phyloP scores from a whole-genome alignment of 2,888 invertebrate species.

The Drosophila anomelani region DNA sequence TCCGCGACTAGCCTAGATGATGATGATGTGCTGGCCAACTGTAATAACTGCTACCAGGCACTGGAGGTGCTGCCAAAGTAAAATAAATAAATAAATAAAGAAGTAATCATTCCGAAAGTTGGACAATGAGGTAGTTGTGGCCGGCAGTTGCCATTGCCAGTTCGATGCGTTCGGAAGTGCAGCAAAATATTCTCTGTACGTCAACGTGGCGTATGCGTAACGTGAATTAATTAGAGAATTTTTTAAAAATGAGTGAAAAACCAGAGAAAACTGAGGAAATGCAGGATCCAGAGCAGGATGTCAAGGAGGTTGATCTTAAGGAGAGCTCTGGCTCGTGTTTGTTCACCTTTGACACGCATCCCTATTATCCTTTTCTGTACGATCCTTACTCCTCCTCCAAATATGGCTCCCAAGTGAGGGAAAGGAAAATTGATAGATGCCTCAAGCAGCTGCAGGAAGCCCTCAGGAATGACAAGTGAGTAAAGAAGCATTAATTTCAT shows the following conservation, averaged over 20 bases:
- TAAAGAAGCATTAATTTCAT: not conserved
- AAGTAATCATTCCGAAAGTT: slow-evolving; percentile 53
- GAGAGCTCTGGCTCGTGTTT: slow-evolving; percentile 28
- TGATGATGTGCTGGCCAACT: slow-evolving; percentile 61
- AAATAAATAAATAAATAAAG: slow-evolving; percentile 28
- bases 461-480: slow-evolving; percentile 63
- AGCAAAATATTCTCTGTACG: not conserved
- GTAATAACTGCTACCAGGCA: slow-evolving; percentile 77
- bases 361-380: slow-evolving; percentile 56
- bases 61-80: slow-evolving; percentile 49
- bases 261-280: not conserved
- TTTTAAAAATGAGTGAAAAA: slow-evolving; percentile 24
- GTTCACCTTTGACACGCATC: slow-evolving; percentile 65
- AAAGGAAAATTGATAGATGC: slow-evolving; percentile 81
- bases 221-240: not conserved
- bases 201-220: slow-evolving; percentile 60
- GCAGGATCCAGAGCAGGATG: not conserved
- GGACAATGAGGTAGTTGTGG: slow-evolving; percentile 64
- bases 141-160: slow-evolving; percentile 59
- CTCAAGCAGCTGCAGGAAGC: slow-evolving; percentile 75
- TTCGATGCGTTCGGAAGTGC: slow-evolving; percentile 60
- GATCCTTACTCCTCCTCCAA: slow-evolving; percentile 63
- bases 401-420: slow-evolving; percentile 81
- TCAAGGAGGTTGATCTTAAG: not conserved
- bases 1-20: slow-evolving; percentile 21